phyloP scores from a whole-genome alignment of 2,113 vertebrate genomes.

The Leucopsar rothschildi region DNA sequence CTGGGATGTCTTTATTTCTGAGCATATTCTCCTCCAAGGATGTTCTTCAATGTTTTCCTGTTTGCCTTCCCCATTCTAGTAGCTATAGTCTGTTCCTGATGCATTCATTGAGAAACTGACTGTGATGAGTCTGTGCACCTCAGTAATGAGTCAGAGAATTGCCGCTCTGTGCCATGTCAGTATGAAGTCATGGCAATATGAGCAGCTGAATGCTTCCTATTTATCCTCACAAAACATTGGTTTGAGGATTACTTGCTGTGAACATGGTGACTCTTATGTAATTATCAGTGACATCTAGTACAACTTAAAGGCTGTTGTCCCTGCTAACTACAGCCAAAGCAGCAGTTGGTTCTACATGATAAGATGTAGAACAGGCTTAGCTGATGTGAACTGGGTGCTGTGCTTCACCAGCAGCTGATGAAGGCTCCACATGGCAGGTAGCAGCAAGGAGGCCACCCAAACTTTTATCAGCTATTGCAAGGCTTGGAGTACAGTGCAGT shows the following conservation, averaged over 20 bases:
- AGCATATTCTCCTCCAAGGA: background rate
- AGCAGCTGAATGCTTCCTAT: background rate
- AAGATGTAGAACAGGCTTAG: background rate
- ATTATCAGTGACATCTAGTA: background rate
- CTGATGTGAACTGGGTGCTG: background rate
- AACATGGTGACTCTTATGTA: accelerated
- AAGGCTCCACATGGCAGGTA: background rate
- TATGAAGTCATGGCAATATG: background rate
- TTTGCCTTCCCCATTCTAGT: background rate
- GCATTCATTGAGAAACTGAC: background rate
- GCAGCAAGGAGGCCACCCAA: background rate
- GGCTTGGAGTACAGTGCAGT: background rate
- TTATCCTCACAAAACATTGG: background rate
- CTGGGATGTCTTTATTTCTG: background rate
- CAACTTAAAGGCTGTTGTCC: background rate
- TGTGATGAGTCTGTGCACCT: background rate
- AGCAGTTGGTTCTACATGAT: background rate
- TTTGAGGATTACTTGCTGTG: background rate
- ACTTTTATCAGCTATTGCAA: background rate
- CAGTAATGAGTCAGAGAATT: background rate
- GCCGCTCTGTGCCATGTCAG: background rate
- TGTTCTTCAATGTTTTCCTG: background rate
- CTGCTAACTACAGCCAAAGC: background rate
- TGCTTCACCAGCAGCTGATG: background rate
- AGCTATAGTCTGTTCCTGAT: background rate